Percentiles rank a stretch among this genome's conserved stretches.
phyloP scores from a whole-genome alignment of 2,113 vertebrate genomes.

The Notothenia coriiceps region DNA sequence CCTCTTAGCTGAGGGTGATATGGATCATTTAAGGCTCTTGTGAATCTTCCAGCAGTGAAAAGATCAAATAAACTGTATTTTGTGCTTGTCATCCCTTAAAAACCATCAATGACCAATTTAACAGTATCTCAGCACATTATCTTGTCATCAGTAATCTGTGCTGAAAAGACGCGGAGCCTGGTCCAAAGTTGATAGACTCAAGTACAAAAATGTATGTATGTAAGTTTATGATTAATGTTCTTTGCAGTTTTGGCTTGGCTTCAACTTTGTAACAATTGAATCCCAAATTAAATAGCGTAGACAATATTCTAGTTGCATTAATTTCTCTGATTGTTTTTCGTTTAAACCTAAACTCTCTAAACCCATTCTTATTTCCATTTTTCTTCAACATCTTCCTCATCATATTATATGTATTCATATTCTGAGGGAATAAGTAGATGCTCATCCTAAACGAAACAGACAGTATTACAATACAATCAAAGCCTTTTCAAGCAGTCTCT shows the following conservation, averaged over 20 bases:
- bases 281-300: not conserved
- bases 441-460: slow-evolving; percentile 11
- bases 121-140: not conserved
- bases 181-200: not conserved
- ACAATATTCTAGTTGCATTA: not conserved
- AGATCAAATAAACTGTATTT: not conserved
- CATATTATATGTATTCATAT: not conserved
- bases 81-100: slow-evolving; percentile 15
- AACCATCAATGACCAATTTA: slow-evolving; percentile 32
- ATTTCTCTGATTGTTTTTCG: not conserved
- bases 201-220: not conserved
- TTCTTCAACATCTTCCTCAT: not conserved
- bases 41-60: slow-evolving; percentile 29
- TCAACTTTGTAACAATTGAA: not conserved
- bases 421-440: not conserved
- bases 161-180: slow-evolving; percentile 8
- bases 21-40: slow-evolving; percentile 46
- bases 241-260: not conserved
- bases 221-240: not conserved
- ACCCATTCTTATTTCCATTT: not conserved
- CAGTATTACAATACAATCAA: not conserved
- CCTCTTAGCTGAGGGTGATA: slow-evolving; percentile 28
- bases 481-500: not conserved
- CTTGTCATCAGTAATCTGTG: slow-evolving; percentile 13
- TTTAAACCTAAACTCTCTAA: not conserved